phyloP scores from a whole-genome alignment of 1,140 invertebrate genomes.

The Drosophila santomea region DNA sequence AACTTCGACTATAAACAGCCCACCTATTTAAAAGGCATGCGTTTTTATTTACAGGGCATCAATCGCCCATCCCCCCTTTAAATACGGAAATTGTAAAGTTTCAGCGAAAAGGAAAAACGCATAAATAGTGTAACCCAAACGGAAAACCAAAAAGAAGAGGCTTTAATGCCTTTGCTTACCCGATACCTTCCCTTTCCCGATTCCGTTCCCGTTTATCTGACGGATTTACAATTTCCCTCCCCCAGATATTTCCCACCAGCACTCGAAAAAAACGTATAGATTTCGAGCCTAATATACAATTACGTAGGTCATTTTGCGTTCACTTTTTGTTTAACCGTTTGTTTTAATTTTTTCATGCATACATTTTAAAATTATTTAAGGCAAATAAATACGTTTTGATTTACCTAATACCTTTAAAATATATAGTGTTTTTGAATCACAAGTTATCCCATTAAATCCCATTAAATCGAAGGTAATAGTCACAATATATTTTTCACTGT shows the following conservation, averaged over 20 bases:
- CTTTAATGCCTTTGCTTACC: conserved; percentile 16
- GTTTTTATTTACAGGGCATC: conserved; percentile 61
- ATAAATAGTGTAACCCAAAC: conserved; percentile 33
- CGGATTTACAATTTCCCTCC: conserved; percentile 68
- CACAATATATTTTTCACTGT: background rate
- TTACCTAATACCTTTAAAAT: too few relatives aligned
- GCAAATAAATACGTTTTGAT: too few relatives aligned
- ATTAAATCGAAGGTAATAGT: too few relatives aligned
- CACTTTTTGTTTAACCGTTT: too few relatives aligned
- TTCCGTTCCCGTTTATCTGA: conserved; percentile 13
- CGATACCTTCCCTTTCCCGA: conserved; percentile 6
- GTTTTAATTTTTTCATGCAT: too few relatives aligned
- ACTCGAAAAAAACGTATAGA: background rate
- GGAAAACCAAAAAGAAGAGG: conserved; percentile 2
- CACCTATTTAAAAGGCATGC: conserved; percentile 48
- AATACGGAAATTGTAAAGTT: conserved; percentile 79
- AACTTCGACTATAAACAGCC: conserved; percentile 54
- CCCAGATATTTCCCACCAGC: conserved; percentile 10
- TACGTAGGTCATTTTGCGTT: too few relatives aligned
- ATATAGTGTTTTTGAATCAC: too few relatives aligned
- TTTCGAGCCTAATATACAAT: background rate
- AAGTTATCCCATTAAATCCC: too few relatives aligned
- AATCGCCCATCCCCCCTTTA: conserved; percentile 11
- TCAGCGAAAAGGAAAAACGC: conserved; percentile 43
- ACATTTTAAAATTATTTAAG: too few relatives aligned